phyloP scores from a whole-genome alignment of 2,113 vertebrate species.

The Taurulus bubalis region DNA sequence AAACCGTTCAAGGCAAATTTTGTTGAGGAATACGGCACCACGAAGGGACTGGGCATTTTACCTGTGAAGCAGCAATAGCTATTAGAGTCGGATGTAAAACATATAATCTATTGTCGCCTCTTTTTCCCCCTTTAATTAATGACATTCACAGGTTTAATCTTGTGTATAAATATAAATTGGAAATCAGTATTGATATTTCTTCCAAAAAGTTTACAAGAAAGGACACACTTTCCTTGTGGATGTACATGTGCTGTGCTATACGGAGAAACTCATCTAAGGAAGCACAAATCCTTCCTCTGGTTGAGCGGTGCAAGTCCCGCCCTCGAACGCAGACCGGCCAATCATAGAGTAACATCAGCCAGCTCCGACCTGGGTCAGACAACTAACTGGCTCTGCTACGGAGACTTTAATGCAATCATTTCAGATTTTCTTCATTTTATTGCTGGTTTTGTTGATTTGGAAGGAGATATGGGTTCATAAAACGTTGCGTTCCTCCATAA shows the following conservation, averaged over 20 bases:
- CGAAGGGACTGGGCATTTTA: conserved; percentile 82
- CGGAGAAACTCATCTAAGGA: background rate
- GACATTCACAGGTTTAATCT: background rate
- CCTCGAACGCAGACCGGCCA: too few species aligned
- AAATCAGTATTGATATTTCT: background rate
- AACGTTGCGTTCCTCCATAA: too few species aligned
- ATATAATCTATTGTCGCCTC: background rate
- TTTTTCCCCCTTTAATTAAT: background rate
- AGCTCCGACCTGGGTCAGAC: too few species aligned
- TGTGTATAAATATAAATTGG: background rate
- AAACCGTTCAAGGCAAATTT: conserved; percentile 91
- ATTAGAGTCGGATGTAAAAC: background rate
- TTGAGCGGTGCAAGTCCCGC: background rate
- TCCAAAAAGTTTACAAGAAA: background rate
- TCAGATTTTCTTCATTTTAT: too few species aligned
- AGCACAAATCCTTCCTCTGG: background rate
- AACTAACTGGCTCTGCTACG: too few species aligned
- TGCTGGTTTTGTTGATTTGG: too few species aligned
- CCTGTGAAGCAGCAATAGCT: conserved; percentile 72
- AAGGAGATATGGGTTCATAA: too few species aligned
- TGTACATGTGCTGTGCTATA: background rate
- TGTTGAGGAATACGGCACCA: conserved; percentile 84
- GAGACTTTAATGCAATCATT: too few species aligned
- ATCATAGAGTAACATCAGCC: too few species aligned
- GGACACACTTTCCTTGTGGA: background rate